Base-by-base conservation (phyloP, 2,797 vertebrate genomes). In the Argyrosomus regius region DNA sequence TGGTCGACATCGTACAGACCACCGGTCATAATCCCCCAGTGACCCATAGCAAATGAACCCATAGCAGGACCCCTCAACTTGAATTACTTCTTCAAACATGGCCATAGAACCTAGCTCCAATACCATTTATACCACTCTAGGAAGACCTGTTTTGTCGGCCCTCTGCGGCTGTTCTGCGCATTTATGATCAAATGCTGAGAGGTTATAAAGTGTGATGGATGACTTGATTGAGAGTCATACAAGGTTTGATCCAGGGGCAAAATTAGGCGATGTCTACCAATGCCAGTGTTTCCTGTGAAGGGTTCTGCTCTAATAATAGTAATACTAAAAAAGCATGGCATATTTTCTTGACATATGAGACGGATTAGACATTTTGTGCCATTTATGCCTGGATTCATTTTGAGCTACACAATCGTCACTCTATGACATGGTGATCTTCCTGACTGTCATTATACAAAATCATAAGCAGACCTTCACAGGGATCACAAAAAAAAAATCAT, bases 81-180 rank as follows among this genome's bases (percentile, higher is more conserved):
- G 84, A 90, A 93, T 92, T 93, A 95, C 90, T 93, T 90, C 83
- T 86, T 91, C 72, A 91, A 92, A 88, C 77, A 87, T 20, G 56
- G 93, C 87, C 90, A 91, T 89, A 94, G 91, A 88, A 86, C 90
- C 66, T 78, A 78, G 57, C 88, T 93, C 76, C 50, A 66, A 52
- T 49, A 75, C 31, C 71, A 67, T 84, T 88, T 88, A 82, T 54
- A 83, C 69, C 43, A 56, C 80, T 80, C 35, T 2, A 17, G 64
- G 72, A 86, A 85, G 82, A 82, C 78, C 63, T 52, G 78, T 78
- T 85, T 80, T 74, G 68, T 77, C 80, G 77, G 75, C 82, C 74
- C 81, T 75, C 67, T 20, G 81, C 67, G 77, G 73, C 77, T 70
- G 68, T 81, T 89, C 57, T 85, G 82, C 77, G 82, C 88, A 80